Evolutionary conservation across 1,140 invertebrate species (phyloP), one percentile per base, ranked within the genome.

Genomic region (Dendrolimus punctatus): DNA sequence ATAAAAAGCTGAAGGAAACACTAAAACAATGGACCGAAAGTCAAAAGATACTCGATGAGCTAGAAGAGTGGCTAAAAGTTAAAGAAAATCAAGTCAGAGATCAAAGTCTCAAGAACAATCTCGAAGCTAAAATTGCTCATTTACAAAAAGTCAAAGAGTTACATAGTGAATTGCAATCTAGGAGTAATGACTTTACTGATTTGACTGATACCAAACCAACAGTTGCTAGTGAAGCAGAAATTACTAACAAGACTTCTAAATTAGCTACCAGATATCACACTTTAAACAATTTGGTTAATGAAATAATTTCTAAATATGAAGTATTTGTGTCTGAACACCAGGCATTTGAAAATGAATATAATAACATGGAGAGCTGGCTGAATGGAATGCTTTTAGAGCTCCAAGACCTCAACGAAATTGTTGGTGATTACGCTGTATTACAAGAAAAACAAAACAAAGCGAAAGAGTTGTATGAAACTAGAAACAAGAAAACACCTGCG

Each of bases 51-150:
- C 89, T 96, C 41, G 93, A 96, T 53, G 88, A 88, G 58, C 84
- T 98, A 2, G 93, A 93, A 64, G 87, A 89, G 46, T 99, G 96
- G 96, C 87, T 96, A 8, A 94, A 95, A 70, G 89, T 93, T 43
- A 94, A 94, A 71, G 96, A 98, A 87, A 88, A 88, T 46, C 90
- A 94, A 74, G 89, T 97, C 0, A 95, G 96, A 82, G 96, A 98
- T 79, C 95, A 96, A 81, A 95, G 94, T 63, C 87, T 98, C 5
- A 96, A 95, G 75, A 96, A 92, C 71, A 95, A 92, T 5, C 90
- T 95, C 10, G 92, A 94, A 57, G 91, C 95, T 0, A 99, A 99
- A 80, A 85, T 92, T 56, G 83, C 85, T 8, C 94, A 98, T 87
- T 88, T 97, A 38, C 90, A 93, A 42, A 95, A 95, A 73, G 85